Percentiles rank a stretch among this genome's conserved stretches.
These are phyloP conservation scores for Blennius ocellaris DNA, from an alignment of 2,113 vertebrate species.

Conservation along the genomic window DNA sequence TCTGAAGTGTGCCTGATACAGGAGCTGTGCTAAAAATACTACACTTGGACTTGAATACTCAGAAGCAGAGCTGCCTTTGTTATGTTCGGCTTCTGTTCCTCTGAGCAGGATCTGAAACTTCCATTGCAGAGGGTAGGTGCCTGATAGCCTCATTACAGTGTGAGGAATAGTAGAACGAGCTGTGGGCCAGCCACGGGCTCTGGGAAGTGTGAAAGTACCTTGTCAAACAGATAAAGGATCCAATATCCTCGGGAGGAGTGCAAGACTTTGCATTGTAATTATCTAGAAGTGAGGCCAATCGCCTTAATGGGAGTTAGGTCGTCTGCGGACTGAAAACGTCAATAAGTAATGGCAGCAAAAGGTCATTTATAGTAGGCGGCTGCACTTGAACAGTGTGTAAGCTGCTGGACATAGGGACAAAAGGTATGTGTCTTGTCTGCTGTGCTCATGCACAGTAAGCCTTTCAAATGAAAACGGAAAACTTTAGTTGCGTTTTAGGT, in stretches of 20 bases:
- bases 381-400: neutral
- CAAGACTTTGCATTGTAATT: slow-evolving; percentile 10
- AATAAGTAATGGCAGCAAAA: neutral
- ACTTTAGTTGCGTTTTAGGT: no score
- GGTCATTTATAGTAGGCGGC: neutral
- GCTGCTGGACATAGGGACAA: neutral
- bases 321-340: neutral
- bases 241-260: neutral
- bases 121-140: neutral
- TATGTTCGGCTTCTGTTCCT: slow-evolving; percentile 8
- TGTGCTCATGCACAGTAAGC: no score
- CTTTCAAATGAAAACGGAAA: no score
- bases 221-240: slow-evolving; percentile 10
- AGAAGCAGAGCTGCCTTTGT: slow-evolving; percentile 24
- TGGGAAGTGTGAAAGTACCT: slow-evolving; percentile 1
- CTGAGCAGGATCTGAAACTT: neutral
- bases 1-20: slow-evolving; percentile 24
- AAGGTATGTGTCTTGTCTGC: no score
- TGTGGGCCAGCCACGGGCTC: neutral
- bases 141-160: neutral
- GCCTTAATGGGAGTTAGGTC: slow-evolving; percentile 7
- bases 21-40: slow-evolving; percentile 71
- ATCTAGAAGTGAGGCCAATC: slow-evolving; percentile 3
- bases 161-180: slow-evolving; percentile 14
- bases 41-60: slow-evolving; percentile 34